phyloP scores from a whole-genome alignment of 2,113 vertebrate species.

The Meriones unguiculatus region DNA sequence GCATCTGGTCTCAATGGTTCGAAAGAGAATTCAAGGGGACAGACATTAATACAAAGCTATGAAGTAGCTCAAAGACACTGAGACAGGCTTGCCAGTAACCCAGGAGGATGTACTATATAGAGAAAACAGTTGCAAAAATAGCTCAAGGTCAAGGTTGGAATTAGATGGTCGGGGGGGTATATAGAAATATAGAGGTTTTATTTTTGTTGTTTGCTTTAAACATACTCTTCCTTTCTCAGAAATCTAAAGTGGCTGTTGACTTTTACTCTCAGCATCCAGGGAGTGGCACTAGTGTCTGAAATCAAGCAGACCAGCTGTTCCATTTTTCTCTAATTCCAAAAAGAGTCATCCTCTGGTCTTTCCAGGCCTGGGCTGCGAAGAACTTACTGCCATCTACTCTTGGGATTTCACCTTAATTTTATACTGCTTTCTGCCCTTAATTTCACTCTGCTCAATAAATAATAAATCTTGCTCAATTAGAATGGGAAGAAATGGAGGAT shows the following conservation, averaged over 20 bases:
- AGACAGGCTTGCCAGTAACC: background rate
- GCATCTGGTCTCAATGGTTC: background rate
- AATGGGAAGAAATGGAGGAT: background rate
- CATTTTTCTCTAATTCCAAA: background rate
- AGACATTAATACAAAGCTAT: background rate
- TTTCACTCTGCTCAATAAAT: too few species aligned
- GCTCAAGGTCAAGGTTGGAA: background rate
- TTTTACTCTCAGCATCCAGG: background rate
- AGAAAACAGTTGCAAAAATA: background rate
- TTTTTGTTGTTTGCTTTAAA: background rate
- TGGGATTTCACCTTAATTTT: background rate
- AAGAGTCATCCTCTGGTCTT: background rate
- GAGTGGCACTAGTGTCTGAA: background rate
- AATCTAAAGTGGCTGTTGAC: background rate
- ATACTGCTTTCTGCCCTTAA: background rate
- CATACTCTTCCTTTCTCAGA: background rate
- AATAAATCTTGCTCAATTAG: background rate
- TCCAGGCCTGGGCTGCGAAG: background rate
- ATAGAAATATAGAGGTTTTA: background rate
- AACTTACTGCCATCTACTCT: background rate
- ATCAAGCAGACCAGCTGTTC: background rate
- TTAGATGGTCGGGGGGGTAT: background rate
- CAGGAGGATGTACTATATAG: background rate
- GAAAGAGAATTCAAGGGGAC: background rate
- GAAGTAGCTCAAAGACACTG: background rate